A percentile compares a stretch with the other conserved stretches of the same genome.
Conservation (phyloP, 2,113 vertebrate genomes). For the Excalfactoria chinensis region DNA sequence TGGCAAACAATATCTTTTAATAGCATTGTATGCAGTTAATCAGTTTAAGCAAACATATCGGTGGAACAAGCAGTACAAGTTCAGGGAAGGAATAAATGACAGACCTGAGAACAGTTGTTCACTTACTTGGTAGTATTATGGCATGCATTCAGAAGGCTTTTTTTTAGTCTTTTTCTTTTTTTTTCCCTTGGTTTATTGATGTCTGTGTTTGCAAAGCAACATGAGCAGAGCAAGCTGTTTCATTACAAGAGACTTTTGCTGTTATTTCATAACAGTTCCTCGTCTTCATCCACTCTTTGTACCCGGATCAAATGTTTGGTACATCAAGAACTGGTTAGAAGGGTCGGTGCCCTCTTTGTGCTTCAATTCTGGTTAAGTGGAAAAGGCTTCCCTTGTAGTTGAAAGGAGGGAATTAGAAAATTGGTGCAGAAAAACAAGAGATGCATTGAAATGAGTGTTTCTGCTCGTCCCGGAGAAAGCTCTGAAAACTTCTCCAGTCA, state of each 20-base stretch:
- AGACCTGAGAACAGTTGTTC: not conserved
- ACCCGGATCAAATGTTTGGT: not conserved
- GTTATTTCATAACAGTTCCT: not conserved
- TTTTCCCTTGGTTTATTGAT: not conserved
- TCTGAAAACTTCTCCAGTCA: not conserved
- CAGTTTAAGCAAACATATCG: slow-evolving; percentile 2
- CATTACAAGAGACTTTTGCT: not conserved
- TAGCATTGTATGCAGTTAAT: slow-evolving; percentile 61
- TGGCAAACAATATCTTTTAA: slow-evolving; percentile 57
- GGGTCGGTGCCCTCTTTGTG: not conserved
- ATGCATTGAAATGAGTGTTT: not conserved
- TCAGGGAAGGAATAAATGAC: not conserved
- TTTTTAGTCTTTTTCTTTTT: too few relatives aligned
- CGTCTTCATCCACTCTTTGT: not conserved
- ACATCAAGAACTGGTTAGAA: not conserved
- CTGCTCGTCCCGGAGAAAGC: not conserved
- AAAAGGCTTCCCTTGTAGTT: not conserved
- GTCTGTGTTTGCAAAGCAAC: not conserved
- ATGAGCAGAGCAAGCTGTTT: not conserved
- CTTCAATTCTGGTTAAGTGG: not conserved
- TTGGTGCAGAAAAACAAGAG: not conserved
- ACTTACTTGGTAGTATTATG: not conserved
- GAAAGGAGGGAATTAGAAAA: not conserved
- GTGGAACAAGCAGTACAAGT: not conserved
- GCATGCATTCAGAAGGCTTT: not conserved